Evolutionary conservation across 2,113 vertebrate species (phyloP), one percentile per base, ranked within the genome.

Genomic region (Copsychus sechellarum): DNA sequence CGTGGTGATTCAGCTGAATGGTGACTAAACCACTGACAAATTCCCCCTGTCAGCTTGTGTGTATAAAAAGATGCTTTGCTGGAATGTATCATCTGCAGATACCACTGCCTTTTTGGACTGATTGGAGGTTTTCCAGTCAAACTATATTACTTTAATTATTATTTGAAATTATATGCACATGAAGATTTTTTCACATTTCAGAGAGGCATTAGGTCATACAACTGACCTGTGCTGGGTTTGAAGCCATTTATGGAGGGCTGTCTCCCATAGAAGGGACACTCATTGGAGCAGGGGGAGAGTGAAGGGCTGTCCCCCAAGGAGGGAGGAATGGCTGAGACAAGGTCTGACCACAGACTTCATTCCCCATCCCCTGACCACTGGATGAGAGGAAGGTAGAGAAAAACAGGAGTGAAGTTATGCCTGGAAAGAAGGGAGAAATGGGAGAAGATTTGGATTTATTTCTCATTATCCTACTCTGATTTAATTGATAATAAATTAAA

Each of bases 1-100:
- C 70, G 62, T 60, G 66, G 70, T 95, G 94, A 92, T 87, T 96
- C 92, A 95, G 77, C 86, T 91, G 80, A 94, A 50, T 28, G 74
- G 60, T 96, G 91, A 95, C 92, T 93, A 90, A 93, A 90, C 74
- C 54, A 81, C 83, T 71, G 85, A 95, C 64, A 96, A 91, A 76
- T 90, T 77, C 90, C 92, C 56, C 50, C 77, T 89, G 47, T 70
- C 83, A 85, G 58, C 48, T 83, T 70, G 33, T 71, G 74, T 74
- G 36, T 86, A 92, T 91, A 92, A 97, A 94, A 94, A 95, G 77
- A 79, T 67, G 36, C 54, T 82, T 60, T 87, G 56, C 56, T 81
- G 84, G 73, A 93, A 92, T 47, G 45, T 67, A 71, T 89, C 66
- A 83, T 71, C 73, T 84, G 47, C 77, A 80, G 60, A 85, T 74